Evolutionary conservation across 2,888 invertebrate species (phyloP).

Genomic region (Stegana nigrithorax): DNA sequence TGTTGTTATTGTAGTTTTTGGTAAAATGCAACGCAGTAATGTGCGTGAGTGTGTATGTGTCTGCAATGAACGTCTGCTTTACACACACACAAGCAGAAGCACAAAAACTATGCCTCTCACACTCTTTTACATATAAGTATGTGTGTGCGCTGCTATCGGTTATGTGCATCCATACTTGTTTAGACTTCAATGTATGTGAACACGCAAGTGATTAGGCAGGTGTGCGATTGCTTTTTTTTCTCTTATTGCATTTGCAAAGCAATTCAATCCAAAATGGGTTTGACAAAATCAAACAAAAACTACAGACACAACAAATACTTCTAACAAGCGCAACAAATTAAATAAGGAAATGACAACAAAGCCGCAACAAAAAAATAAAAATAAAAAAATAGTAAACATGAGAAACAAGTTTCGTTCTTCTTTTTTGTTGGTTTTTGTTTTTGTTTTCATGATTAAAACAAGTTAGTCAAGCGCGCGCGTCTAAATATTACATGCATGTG

Average conservation of each 20-base stretch:
- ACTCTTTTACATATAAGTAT: no score
- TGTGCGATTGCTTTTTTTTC: conserved; percentile 19
- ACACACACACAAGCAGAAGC: no score
- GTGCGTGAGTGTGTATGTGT: conserved; percentile 22
- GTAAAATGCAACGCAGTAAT: conserved; percentile 7
- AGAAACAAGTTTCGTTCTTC: conserved; percentile 11
- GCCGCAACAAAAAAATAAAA: conserved; percentile 14
- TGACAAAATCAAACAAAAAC: neutral
- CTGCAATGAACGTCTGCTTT: no score
- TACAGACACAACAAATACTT: neutral
- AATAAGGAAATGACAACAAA: conserved; percentile 55
- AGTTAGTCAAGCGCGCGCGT: conserved; percentile 9
- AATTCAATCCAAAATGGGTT: neutral
- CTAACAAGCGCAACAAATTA: conserved; percentile 49
- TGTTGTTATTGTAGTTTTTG: conserved; percentile 2
- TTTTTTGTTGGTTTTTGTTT: conserved; percentile 33
- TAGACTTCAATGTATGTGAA: conserved; percentile 17
- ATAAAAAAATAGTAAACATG: conserved; percentile 7
- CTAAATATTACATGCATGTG: conserved; percentile 20
- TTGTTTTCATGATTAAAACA: neutral
- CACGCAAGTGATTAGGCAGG: neutral
- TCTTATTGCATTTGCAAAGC: conserved; percentile 52
- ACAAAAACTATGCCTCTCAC: no score
- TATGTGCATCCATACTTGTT: no score
- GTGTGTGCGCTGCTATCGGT: neutral